Evolutionary conservation across 2,113 vertebrate genomes (phyloP), one percentile per base, ranked within the genome.

Genomic region (Scatophagus argus): DNA sequence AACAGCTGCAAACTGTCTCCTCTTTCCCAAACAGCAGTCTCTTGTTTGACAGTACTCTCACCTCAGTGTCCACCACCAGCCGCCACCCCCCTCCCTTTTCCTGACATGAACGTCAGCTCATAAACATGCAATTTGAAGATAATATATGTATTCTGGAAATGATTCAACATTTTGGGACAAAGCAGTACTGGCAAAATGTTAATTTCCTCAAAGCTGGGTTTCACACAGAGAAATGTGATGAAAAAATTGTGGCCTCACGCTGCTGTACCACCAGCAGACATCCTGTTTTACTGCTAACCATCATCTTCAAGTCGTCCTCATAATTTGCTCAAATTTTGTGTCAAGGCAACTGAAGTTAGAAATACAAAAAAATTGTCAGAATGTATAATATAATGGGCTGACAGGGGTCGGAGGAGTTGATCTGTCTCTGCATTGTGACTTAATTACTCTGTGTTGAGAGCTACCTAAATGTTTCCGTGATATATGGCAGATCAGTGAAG

Each of bases 391-490:
- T 56, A 77, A 83, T 52, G 29, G 68, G 62, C 49, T 68, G 74
- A 81, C 56, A 54, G 44, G 46, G 58, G 54, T 83, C 60, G 32
- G 49, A 82, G 61, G 58, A 81, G 67, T 68, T 63, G 54, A 84
- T 85, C 55, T 86, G 88, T 82, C 84, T 64, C 63, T 16, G 59
- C 59, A 82, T 77, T 71, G 59, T 67, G 70, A 80, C 88, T 78
- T 88, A 89, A 90, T 91, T 87, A 85, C 71, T 61, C 23, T 31
- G 56, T 49, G 73, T 65, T 23, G 84, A 79, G 85, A 60, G 79
- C 60, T 72, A 34, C 80, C 62, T 78, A 62, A 88, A 86, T 56
- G 62, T 56, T 54, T 89, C 44, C 61, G 72, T 73, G 71, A 61
- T 74, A 77, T 83, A 52, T 63, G 32, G 69, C 62, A 75, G 79